These are phyloP conservation scores for Callimorpha dominula DNA, from an alignment of 2,888 invertebrate species.

Conservation along the genomic window DNA sequence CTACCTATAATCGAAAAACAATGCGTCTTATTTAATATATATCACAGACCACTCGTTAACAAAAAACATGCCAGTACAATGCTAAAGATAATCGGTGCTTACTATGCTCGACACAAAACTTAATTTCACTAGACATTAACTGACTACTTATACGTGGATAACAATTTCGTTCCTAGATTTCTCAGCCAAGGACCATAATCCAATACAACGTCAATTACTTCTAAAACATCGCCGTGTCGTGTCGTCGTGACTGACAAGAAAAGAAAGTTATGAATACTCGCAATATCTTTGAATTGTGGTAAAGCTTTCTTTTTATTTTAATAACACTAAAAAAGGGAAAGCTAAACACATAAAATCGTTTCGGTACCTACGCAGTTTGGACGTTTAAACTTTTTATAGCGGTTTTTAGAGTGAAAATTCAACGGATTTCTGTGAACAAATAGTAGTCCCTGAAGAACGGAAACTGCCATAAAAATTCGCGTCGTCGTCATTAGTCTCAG, in stretches of 20 bases:
- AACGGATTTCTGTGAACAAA: conserved; percentile 75
- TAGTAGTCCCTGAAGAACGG: conserved; percentile 74
- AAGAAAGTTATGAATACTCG: conserved; percentile 16
- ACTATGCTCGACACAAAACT: not conserved
- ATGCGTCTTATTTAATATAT: too few species aligned
- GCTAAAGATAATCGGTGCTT: not conserved
- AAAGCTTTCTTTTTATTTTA: conserved; percentile 43
- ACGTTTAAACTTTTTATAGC: conserved; percentile 74
- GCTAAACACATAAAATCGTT: conserved; percentile 60
- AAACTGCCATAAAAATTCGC: conserved; percentile 81
- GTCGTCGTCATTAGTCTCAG: conserved; percentile 81
- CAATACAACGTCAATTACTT: not conserved
- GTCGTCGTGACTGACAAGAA: conserved; percentile 4
- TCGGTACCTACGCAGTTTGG: conserved; percentile 60
- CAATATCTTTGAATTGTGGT: conserved; percentile 41
- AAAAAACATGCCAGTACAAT: not conserved
- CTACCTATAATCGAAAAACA: too few species aligned
- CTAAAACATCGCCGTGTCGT: not conserved
- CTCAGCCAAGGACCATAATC: not conserved
- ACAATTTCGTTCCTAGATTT: too few species aligned
- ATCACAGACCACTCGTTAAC: too few species aligned
- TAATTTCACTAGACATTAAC: not conserved
- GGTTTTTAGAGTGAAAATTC: conserved; percentile 72
- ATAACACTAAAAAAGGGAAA: conserved; percentile 54
- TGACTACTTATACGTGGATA: not conserved